These are phyloP conservation scores for Sarcophaga caerulescens DNA, from an alignment of 2,888 invertebrate genomes.

Conservation along the genomic window DNA sequence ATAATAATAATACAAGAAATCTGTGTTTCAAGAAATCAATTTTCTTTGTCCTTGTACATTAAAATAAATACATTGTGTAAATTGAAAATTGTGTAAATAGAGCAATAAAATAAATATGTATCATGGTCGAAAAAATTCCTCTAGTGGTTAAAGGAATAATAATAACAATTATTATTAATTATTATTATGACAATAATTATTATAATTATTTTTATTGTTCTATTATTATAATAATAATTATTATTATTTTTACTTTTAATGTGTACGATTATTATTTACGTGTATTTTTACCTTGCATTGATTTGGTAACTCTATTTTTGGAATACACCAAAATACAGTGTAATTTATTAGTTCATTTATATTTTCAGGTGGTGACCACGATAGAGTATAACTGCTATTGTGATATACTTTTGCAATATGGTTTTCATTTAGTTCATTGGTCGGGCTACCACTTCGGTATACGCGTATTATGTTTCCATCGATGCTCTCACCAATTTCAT, in stretches of 20 bases:
- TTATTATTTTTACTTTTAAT: too few species aligned
- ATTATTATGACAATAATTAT: too few species aligned
- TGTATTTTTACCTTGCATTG: conserved; percentile 82
- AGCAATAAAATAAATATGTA: too few species aligned
- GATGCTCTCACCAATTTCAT: conserved; percentile 64
- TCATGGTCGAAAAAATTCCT: too few species aligned
- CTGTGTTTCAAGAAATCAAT: too few species aligned
- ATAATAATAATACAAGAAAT: too few species aligned
- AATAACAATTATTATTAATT: too few species aligned
- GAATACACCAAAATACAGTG: conserved; percentile 90
- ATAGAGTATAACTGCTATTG: conserved; percentile 86
- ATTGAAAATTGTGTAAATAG: too few species aligned
- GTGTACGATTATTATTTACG: neutral
- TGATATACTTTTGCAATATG: conserved; percentile 88
- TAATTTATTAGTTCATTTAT: conserved; percentile 83
- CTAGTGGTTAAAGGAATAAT: too few species aligned
- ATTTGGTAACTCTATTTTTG: conserved; percentile 82
- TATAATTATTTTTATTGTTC: too few species aligned
- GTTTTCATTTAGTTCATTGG: conserved; percentile 80
- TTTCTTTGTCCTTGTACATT: neutral
- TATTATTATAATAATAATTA: too few species aligned
- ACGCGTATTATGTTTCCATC: conserved; percentile 61
- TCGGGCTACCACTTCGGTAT: conserved; percentile 38
- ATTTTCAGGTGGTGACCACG: conserved; percentile 85
- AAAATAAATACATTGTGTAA: too few species aligned